A percentile compares a stretch with the other conserved stretches of the same genome.
phyloP scores from a whole-genome alignment of 2,888 invertebrate genomes.

The Coleophora flavipennella region DNA sequence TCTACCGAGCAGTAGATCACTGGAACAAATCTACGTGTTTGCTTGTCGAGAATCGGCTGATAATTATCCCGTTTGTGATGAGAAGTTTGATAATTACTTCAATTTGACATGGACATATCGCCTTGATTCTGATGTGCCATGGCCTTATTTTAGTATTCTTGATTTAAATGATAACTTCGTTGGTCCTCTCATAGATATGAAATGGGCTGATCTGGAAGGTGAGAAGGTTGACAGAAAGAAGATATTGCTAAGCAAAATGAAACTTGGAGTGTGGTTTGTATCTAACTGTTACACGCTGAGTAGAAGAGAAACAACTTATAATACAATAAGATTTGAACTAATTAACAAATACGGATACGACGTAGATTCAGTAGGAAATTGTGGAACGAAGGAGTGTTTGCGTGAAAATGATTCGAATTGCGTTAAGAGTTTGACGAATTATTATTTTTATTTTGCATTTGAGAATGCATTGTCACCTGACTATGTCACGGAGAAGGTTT shows the following conservation, averaged over 20 bases:
- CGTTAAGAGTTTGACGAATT: constrained; percentile 25
- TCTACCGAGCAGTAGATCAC: constrained; percentile 17
- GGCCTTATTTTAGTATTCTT: constrained; percentile 24
- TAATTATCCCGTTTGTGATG: constrained; percentile 23
- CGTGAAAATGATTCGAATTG: constrained; percentile 22
- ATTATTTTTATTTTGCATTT: constrained; percentile 47
- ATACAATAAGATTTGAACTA: constrained; percentile 10
- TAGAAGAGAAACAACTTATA: constrained; percentile 14
- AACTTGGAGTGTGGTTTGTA: constrained; percentile 24
- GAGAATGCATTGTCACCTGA: constrained; percentile 44
- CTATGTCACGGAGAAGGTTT: constrained; percentile 33
- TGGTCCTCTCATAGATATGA: constrained; percentile 19
- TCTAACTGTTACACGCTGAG: constrained; percentile 21
- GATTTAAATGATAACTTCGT: constrained; percentile 17
- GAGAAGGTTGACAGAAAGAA: constrained; percentile 10
- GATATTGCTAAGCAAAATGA: constrained; percentile 16
- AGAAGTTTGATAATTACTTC: constrained; percentile 22
- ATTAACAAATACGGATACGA: constrained; percentile 15
- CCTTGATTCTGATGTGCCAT: constrained; percentile 23
- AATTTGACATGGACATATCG: constrained; percentile 33
- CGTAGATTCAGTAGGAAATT: constrained; percentile 22
- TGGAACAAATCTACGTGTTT: constrained; percentile 25
- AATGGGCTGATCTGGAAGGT: constrained; percentile 15
- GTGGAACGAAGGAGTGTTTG: constrained; percentile 17
- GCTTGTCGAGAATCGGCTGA: constrained; percentile 25